Evolutionary conservation across 2,797 vertebrate genomes (phyloP).

Genomic region (Parotocinclus haroldoi): DNA sequence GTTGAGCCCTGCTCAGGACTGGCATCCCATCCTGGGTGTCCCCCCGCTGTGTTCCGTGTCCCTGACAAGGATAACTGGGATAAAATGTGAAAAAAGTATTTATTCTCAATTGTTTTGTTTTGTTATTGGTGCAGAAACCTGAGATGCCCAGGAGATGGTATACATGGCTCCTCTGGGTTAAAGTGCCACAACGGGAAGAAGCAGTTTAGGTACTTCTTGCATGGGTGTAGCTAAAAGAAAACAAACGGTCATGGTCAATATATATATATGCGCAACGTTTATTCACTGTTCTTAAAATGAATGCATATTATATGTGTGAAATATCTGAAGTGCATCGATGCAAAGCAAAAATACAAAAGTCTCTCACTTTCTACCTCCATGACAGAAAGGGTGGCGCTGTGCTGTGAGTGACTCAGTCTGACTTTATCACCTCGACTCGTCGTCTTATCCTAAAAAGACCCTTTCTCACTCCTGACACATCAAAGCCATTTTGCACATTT

Average conservation of each 20-base stretch:
- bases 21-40: no score
- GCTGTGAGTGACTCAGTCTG: not conserved
- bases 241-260: no score
- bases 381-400: slow-evolving; percentile 5
- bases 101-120: no score
- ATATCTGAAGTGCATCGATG: no score
- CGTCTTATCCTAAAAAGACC: not conserved
- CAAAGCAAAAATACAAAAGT: not conserved
- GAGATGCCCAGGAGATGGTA: no score
- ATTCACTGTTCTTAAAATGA: not conserved
- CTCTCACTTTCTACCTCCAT: slow-evolving; percentile 13
- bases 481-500: not conserved
- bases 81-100: no score
- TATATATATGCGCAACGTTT: no score
- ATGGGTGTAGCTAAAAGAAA: not conserved
- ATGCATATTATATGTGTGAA: no score
- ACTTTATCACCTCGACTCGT: not conserved
- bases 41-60: no score
- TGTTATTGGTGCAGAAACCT: no score
- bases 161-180: slow-evolving; percentile 30
- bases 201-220: not conserved
- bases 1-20: no score
- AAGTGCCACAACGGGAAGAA: slow-evolving; percentile 4
- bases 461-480: not conserved
- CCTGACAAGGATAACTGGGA: no score